A percentile compares a stretch with the other conserved stretches of the same genome.
phyloP scores from a whole-genome alignment of 1,140 invertebrate species.

The Heliconius congener region DNA sequence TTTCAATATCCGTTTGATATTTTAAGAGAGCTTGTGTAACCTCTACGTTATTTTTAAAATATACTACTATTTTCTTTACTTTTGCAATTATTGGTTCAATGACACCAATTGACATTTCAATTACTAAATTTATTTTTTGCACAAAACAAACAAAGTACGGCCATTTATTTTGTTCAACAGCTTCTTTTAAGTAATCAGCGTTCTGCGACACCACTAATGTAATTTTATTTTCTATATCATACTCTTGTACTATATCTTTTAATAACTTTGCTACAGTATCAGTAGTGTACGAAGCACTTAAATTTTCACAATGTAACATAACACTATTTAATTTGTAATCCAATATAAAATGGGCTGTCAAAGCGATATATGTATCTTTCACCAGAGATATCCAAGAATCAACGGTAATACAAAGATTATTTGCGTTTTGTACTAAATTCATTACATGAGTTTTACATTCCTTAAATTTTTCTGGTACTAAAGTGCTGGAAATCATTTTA shows the following conservation, averaged over 20 bases:
- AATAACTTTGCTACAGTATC: constrained; percentile 4
- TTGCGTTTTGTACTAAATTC: constrained; percentile 21
- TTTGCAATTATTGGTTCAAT: constrained; percentile 9
- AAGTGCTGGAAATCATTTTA: constrained; percentile 39
- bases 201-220: not conserved
- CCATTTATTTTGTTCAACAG: constrained; percentile 4
- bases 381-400: constrained; percentile 34
- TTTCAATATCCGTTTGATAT: constrained; percentile 24
- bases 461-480: constrained; percentile 22
- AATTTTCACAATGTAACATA: constrained; percentile 27
- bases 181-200: not conserved
- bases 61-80: constrained; percentile 22
- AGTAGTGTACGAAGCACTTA: not conserved
- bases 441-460: constrained; percentile 27
- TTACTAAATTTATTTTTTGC: constrained; percentile 30
- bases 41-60: constrained; percentile 21
- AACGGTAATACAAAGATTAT: constrained; percentile 27
- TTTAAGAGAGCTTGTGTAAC: constrained; percentile 21
- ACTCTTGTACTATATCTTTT: not conserved
- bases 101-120: constrained; percentile 27
- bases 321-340: constrained; percentile 29
- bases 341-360: constrained; percentile 36
- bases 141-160: constrained; percentile 16
- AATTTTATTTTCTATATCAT: not conserved
- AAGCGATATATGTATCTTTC: constrained; percentile 29